A percentile compares a stretch with the other conserved stretches of the same genome.
These are phyloP conservation scores for Gymnodraco acuticeps DNA, from an alignment of 2,797 vertebrate species.

Conservation along the genomic window DNA sequence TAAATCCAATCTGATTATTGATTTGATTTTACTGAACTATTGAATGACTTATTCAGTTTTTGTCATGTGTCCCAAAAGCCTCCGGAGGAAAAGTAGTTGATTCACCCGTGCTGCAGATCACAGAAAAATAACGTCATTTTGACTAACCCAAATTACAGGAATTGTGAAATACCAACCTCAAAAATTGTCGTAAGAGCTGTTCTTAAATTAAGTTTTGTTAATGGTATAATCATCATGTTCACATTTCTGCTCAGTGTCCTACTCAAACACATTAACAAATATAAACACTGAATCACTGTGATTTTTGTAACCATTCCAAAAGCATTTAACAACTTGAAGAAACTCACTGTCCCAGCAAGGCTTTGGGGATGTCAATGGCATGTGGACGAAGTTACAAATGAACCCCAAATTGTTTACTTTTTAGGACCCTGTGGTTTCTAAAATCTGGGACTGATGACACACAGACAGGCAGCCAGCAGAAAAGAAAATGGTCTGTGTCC, in stretches of 20 bases:
- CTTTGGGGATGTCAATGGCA: slow-evolving; percentile 69
- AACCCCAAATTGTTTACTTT: slow-evolving; percentile 87
- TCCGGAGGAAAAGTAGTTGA: slow-evolving; percentile 65
- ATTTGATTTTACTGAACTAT: slow-evolving; percentile 55
- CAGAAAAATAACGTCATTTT: not conserved
- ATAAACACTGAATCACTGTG: slow-evolving; percentile 4
- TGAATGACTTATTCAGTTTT: slow-evolving; percentile 66
- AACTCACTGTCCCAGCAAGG: slow-evolving; percentile 75
- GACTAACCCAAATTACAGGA: not conserved
- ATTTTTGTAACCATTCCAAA: slow-evolving; percentile 23
- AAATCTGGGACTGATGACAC: slow-evolving; percentile 91
- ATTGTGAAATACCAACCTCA: not conserved
- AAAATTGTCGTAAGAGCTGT: not conserved
- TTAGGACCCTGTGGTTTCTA: slow-evolving; percentile 91
- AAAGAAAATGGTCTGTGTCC: slow-evolving; percentile 86
- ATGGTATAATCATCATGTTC: not conserved
- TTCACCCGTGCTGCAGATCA: slow-evolving; percentile 7
- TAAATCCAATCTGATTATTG: slow-evolving; percentile 55
- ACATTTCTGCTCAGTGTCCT: slow-evolving; percentile 1
- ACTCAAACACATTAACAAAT: not conserved
- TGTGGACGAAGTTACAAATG: slow-evolving; percentile 68
- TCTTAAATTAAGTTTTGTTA: not conserved
- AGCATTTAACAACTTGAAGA: slow-evolving; percentile 31
- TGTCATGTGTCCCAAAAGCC: slow-evolving; percentile 71
- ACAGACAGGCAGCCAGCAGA: slow-evolving; percentile 83